phyloP scores from a whole-genome alignment of 2,113 vertebrate genomes.

The Chamaea fasciata region DNA sequence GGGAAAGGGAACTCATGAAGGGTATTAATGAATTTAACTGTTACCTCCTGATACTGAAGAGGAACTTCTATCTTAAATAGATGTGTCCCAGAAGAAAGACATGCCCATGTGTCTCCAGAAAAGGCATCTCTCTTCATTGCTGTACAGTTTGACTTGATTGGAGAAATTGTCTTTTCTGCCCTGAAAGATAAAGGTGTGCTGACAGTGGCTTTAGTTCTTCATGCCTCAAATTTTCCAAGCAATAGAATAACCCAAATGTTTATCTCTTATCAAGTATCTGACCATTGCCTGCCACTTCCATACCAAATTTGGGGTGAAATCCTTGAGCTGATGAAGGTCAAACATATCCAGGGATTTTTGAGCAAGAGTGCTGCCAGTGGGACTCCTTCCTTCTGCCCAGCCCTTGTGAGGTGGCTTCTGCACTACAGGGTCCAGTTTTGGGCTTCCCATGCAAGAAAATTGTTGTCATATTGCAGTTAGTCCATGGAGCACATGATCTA shows the following conservation, averaged over 20 bases:
- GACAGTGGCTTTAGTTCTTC: neutral
- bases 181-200: neutral
- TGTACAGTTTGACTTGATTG: neutral
- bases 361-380: neutral
- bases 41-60: neutral
- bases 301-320: neutral
- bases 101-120: neutral
- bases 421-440: neutral
- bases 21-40: constrained; percentile 14
- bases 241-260: neutral
- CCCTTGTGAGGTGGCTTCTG: neutral
- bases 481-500: neutral
- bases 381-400: neutral
- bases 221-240: neutral
- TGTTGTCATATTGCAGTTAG: neutral
- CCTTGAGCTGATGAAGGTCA: neutral
- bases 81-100: neutral
- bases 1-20: neutral
- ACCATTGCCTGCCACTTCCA: neutral
- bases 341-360: neutral
- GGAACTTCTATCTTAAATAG: neutral
- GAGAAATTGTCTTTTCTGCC: neutral
- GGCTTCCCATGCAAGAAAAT: neutral
- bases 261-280: neutral
- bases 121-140: neutral